Evolutionary conservation across 2,113 vertebrate genomes (phyloP), one percentile per base, ranked within the genome.

Genomic region (Periophthalmus modestus): DNA sequence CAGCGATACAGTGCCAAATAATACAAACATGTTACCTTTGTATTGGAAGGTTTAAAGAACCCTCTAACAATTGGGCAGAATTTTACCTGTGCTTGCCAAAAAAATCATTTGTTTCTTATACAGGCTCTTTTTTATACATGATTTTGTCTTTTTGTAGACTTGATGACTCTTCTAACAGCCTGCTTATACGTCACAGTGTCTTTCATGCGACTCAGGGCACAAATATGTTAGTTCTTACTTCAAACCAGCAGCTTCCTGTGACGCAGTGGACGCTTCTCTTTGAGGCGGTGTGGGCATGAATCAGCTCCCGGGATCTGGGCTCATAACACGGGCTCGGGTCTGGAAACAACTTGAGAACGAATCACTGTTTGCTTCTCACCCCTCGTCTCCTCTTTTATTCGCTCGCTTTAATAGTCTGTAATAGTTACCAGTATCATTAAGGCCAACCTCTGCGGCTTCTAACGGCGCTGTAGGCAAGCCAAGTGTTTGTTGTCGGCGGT

Each of bases 341-440:
- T 87, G 86, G 82, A 88, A 89, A 79, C 74, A 80, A 82, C 79
- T 78, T 86, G 63, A 68, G 28, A 77, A 77, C 19, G 23, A 69
- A 78, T 82, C 70, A 54, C 33, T 21, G 58, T 75, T 82, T 69
- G 66, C 75, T 66, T 47, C 72, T 55, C 72, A 74, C 39, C 58
- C 28, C 43, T 34, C 23, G 63, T 55, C 86, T 76, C 61, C 80
- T 76, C 69, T 89, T 85, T 82, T 82, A 77, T 82, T 87, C 71
- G 66, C 85, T 85, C 19, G 36, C 28, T 83, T 88, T 88, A 90
- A 87, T 87, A 83, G 84, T 85, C 73, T 85, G 75, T 88, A 88
- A 91, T 90, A 82, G 91, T 90, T 90, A 91, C 85, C 82, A 81
- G 83, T 85, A 89, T 89, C 86, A 83, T 89, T 87, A 87, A 79